Base-by-base conservation (phyloP, 1,140 invertebrate species). In the Gryon sp. region DNA sequence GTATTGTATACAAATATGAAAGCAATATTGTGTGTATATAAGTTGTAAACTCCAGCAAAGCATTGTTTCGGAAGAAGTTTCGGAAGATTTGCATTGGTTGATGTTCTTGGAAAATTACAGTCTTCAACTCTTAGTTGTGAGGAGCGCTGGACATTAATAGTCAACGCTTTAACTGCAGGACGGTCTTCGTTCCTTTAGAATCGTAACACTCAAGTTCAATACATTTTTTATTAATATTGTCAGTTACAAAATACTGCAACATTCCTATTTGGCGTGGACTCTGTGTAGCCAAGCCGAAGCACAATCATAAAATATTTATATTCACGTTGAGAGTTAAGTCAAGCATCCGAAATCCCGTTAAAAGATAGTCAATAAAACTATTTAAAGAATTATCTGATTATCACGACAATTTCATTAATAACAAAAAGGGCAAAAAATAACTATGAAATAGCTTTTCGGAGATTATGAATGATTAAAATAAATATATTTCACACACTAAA, bases 281-380 rank as follows among this genome's bases (percentile, higher is more conserved):
- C 26, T n/a, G n/a, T n/a, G n/a, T n/a, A 19, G 12, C 7, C 12
- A 8, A 18, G 18, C 26, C 18, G 24, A 24, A 43, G 36, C 15
- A 45, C 18, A 43, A 34, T 32, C 36, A 46, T 60, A 60, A 60
- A 70, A 70, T 52, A 70, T 53, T 41, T 60, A 38, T 32, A 32
- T 45, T 11, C 43, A 7, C 32, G 43, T 19, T 28, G 41, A 68
- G 52, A 69, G 45, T 52, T 69, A 22, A 69, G n/a, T 43, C 45
- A 45, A 36, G 45, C 45, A 43, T 34, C 65, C 41, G 36, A 57
- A 68, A 68, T 68, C 53, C 65, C 65, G 65, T 59, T 69, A 69
- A 69, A 40, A 59, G 53, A 69, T 69, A 60, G 53, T 45, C 40
- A 45, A 69, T 69, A 69, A 69, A 59, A 53, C 34, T 32, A 32